A percentile compares a stretch with the other conserved stretches of the same genome.
phyloP scores from a whole-genome alignment of 1,140 invertebrate species.

The Leptinotarsa undecemlineata region DNA sequence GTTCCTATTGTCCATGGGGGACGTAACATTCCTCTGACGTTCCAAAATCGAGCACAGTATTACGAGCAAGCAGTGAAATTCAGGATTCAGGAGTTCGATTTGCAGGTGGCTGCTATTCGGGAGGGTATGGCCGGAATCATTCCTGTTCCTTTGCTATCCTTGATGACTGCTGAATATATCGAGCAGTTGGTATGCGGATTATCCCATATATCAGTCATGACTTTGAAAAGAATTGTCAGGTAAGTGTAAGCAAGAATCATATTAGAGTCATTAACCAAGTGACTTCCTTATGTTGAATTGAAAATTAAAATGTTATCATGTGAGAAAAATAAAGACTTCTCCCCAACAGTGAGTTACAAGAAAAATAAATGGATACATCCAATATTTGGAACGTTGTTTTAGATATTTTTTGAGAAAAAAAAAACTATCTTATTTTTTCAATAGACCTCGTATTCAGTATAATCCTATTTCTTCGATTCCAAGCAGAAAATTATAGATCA shows the following conservation, averaged over 20 bases:
- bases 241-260: constrained; percentile 43
- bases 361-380: too few species aligned
- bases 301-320: too few species aligned
- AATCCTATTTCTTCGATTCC: too few species aligned
- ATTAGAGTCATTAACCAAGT: too few species aligned
- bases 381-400: too few species aligned
- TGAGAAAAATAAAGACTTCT: too few species aligned
- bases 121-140: constrained; percentile 71
- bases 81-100: constrained; percentile 68
- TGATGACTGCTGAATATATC: constrained; percentile 64
- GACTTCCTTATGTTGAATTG: too few species aligned
- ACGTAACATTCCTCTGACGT: constrained; percentile 63
- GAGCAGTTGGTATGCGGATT: constrained; percentile 71
- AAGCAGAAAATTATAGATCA: too few species aligned
- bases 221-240: constrained; percentile 69
- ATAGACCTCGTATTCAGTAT: too few species aligned
- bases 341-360: too few species aligned
- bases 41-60: constrained; percentile 66
- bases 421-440: too few species aligned
- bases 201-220: constrained; percentile 65
- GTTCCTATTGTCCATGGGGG: constrained; percentile 68
- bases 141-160: constrained; percentile 66
- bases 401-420: too few species aligned
- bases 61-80: constrained; percentile 65
- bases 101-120: constrained; percentile 64